Conservation (phyloP, 2,888 invertebrate species). For the Leptinotarsa haldemani region DNA sequence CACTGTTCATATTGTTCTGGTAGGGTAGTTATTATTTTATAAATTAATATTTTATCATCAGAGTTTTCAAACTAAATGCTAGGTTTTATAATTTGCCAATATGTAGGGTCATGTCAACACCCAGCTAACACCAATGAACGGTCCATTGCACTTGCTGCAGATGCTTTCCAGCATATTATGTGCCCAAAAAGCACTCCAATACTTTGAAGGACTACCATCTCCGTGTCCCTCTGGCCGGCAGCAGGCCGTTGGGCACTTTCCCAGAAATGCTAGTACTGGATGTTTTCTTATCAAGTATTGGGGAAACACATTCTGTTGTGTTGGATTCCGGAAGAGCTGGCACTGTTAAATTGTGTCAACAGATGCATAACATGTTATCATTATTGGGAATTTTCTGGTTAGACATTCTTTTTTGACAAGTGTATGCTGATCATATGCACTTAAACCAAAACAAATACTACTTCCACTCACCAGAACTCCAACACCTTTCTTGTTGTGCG, state of each 20-base stretch:
- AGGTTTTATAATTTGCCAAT: no score
- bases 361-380: neutral
- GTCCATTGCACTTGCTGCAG: neutral
- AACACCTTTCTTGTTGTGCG: neutral
- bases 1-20: no score
- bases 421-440: neutral
- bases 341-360: neutral
- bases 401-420: neutral
- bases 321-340: neutral
- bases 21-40: no score
- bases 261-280: conserved; percentile 1
- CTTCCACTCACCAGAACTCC: neutral
- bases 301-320: neutral
- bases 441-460: neutral
- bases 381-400: neutral
- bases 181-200: neutral
- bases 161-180: neutral
- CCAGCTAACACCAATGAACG: neutral
- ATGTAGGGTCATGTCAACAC: neutral
- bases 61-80: no score
- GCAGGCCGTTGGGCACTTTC: neutral
- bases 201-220: neutral
- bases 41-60: no score
- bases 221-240: conserved; percentile 1
- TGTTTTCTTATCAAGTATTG: neutral